Percentiles rank a stretch among this genome's conserved stretches.
Evolutionary conservation across 2,888 invertebrate species (phyloP).

Genomic region (Meloe dianella): DNA sequence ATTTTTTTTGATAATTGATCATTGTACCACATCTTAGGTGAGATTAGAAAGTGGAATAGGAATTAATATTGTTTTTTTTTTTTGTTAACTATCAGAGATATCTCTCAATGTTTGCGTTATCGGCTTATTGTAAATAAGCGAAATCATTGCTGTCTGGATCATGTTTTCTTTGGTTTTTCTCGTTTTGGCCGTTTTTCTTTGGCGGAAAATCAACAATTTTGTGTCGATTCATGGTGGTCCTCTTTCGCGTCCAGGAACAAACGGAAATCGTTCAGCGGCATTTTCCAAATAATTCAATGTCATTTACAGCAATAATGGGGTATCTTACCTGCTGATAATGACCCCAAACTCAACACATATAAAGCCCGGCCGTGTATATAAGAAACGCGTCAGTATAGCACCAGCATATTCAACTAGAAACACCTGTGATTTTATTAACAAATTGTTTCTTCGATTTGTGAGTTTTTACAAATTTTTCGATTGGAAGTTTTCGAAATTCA

Average conservation of each 20-base stretch:
- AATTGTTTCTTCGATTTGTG: too few species aligned
- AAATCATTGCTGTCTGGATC: too few species aligned
- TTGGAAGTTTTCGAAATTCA: too few species aligned
- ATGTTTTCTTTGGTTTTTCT: too few species aligned
- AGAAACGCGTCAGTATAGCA: neutral
- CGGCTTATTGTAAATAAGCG: neutral
- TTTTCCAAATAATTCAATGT: neutral
- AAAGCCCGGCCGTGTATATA: neutral
- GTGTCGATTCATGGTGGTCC: too few species aligned
- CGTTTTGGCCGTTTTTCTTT: too few species aligned
- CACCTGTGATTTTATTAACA: neutral
- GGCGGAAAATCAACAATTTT: too few species aligned
- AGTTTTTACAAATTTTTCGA: too few species aligned
- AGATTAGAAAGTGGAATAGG: neutral
- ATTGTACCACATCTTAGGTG: neutral
- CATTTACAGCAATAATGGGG: neutral
- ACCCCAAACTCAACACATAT: slow-evolving; percentile 1
- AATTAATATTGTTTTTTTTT: too few species aligned
- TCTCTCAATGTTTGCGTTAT: neutral
- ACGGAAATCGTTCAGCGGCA: neutral
- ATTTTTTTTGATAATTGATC: neutral
- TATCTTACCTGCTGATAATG: slow-evolving; percentile 4
- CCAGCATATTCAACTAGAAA: neutral
- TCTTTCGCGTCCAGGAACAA: neutral
- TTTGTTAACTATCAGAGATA: neutral